phyloP scores from a whole-genome alignment of 2,797 vertebrate genomes.

The Tapirus indicus region DNA sequence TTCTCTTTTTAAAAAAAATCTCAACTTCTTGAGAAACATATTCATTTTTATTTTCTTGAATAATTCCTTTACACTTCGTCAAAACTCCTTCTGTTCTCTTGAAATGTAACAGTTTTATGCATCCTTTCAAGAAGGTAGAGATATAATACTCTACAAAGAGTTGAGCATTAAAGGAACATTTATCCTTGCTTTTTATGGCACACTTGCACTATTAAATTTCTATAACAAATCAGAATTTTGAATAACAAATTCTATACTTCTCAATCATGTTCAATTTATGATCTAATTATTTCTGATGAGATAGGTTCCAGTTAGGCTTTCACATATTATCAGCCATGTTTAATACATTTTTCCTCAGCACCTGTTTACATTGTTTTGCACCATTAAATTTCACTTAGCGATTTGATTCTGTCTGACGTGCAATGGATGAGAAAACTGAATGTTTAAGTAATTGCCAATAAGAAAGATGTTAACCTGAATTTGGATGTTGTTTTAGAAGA shows the following conservation, averaged over 20 bases:
- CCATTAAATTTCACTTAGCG: conserved; percentile 35
- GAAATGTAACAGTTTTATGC: background rate
- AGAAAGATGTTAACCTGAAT: conserved; percentile 54
- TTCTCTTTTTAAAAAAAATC: background rate
- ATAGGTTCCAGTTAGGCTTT: conserved; percentile 1
- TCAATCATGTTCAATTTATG: conserved; percentile 6
- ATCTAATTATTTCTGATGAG: conserved; percentile 53
- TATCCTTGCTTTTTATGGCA: conserved; percentile 28
- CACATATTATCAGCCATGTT: background rate
- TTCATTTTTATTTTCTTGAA: background rate
- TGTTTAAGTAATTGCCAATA: conserved; percentile 50
- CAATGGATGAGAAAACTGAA: conserved; percentile 20
- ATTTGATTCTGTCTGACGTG: conserved; percentile 53
- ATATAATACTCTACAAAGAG: background rate
- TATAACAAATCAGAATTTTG: conserved; percentile 49
- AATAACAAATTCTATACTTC: background rate
- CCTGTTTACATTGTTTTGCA: conserved; percentile 7
- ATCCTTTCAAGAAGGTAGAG: background rate
- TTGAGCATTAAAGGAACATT: background rate
- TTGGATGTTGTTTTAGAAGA: conserved; percentile 13
- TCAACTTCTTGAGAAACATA: background rate
- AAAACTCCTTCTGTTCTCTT: background rate
- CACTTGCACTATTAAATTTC: background rate
- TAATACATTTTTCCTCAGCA: conserved; percentile 21
- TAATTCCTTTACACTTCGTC: background rate